Percentiles rank a stretch among this genome's conserved stretches.
phyloP scores from a whole-genome alignment of 2,113 vertebrate species.

The Bucco capensis region DNA sequence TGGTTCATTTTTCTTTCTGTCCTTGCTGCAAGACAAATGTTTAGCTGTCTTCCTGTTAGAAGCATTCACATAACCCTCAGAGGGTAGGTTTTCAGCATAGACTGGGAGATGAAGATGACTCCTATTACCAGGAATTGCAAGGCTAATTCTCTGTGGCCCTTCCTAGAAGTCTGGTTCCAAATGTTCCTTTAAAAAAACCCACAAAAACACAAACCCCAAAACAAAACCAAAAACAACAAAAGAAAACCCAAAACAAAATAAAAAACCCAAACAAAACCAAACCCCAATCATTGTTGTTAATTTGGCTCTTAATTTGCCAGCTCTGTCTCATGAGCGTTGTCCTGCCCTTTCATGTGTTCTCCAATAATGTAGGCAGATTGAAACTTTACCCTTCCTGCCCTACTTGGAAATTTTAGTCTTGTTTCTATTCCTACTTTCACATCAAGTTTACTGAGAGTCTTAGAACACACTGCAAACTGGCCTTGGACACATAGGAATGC shows the following conservation, averaged over 20 bases:
- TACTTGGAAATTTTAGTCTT: neutral
- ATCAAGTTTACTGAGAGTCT: neutral
- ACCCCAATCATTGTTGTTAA: neutral
- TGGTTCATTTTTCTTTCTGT: conserved; percentile 32
- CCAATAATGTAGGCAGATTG: neutral
- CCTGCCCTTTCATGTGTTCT: neutral
- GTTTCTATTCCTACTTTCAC: neutral
- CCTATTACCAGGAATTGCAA: neutral
- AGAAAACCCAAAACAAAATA: neutral
- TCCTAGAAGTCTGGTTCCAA: neutral
- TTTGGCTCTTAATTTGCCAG: neutral
- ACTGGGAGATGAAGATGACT: neutral
- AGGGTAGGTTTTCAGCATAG: neutral
- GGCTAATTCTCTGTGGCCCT: neutral
- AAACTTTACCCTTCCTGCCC: neutral
- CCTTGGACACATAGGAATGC: neutral
- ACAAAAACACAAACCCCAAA: no score
- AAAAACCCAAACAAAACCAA: neutral
- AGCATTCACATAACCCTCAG: conserved; percentile 17
- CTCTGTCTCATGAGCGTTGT: neutral
- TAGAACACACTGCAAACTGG: neutral
- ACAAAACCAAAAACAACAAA: no score
- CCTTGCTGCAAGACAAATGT: conserved; percentile 16
- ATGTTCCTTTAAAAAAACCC: neutral
- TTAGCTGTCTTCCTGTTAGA: conserved; percentile 22